A percentile compares a stretch with the other conserved stretches of the same genome.
These are phyloP conservation scores for Drosophila carrolli DNA, from an alignment of 1,140 invertebrate genomes.

Conservation along the genomic window DNA sequence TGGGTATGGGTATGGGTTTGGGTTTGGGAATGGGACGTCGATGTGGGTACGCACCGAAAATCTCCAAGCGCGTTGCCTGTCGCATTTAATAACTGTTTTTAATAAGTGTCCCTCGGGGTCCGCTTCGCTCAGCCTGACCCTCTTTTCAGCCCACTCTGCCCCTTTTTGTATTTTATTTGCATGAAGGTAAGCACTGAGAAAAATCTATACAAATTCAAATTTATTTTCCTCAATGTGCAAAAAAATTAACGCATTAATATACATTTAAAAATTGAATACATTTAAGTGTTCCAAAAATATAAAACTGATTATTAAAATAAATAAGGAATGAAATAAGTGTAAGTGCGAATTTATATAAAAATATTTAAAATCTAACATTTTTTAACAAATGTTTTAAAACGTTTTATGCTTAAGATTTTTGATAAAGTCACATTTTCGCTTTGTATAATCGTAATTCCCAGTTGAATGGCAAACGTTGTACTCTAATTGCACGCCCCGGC, in stretches of 20 bases:
- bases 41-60: slow-evolving; percentile 69
- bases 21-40: slow-evolving; percentile 41
- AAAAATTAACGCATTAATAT: not conserved
- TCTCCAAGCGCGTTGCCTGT: slow-evolving; percentile 78
- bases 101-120: slow-evolving; percentile 79
- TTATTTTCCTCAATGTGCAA: not conserved
- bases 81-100: slow-evolving; percentile 83
- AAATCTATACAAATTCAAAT: not conserved
- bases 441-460: slow-evolving; percentile 3
- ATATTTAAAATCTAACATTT: too few relatives aligned
- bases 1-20: slow-evolving; percentile 21
- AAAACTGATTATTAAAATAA: too few relatives aligned
- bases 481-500: slow-evolving; percentile 76
- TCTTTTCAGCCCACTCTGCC: slow-evolving; percentile 27
- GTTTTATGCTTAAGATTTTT: too few relatives aligned
- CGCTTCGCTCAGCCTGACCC: slow-evolving; percentile 41
- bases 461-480: slow-evolving; percentile 51
- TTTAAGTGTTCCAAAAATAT: not conserved
- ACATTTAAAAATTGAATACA: too few relatives aligned
- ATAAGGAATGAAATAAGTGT: too few relatives aligned
- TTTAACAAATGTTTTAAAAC: too few relatives aligned
- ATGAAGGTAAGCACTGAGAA: slow-evolving; percentile 32
- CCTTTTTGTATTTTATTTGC: slow-evolving; percentile 61
- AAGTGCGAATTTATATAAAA: too few relatives aligned
- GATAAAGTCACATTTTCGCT: not conserved